Base-by-base conservation (phyloP, 2,888 invertebrate species). In the Julus scanicus region DNA sequence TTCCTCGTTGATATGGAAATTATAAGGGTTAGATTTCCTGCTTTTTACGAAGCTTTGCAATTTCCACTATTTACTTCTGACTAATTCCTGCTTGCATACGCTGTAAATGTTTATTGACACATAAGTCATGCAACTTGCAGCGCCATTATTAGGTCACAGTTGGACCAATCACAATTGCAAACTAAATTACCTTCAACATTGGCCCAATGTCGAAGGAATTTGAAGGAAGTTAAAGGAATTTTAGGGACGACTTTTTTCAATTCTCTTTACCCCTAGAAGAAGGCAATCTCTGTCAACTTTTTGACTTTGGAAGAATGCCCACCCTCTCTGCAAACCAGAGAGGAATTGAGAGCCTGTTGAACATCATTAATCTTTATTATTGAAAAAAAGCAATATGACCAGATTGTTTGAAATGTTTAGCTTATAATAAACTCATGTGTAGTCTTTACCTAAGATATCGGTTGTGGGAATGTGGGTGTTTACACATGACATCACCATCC, bases 261-360 rank as follows among this genome's bases (percentile, higher is more conserved):
- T 29, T n/a, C 4, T 71, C 1, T 11, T 71, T 71, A 20, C 71
- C 71, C 71, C n/a, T 71, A 5, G 29, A 71, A 29, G 71, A 29
- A 71, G 71, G 71, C 71, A 71, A 71, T 29, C 71, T 71, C 71
- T 71, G 71, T 29, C 29, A 71, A 71, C 71, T 9, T 71, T 71
- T 29, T 9, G 71, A 20, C 71, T 71, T 29, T 20, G 29, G 71
- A 71, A 71, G 71, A 20, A 71, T 71, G 71, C 71, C 29, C 71
- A 71, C 71, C 29, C 20, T 53, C 53, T 11, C 3, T 53, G 53
- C 17, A 29, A 29, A 29, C 29, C 29, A 29, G 0, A 29, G 29
- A 29, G 0, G 29, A 29, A 29, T 29, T 29, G 29, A 29, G 29
- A 53, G 53, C 53, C 53, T 13, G 11, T 9, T 53, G 53, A 44